Percentiles rank a stretch among this genome's conserved stretches.
Evolutionary conservation across 1,140 invertebrate species (phyloP).

Genomic region (Pseudomyrmex pallidus): DNA sequence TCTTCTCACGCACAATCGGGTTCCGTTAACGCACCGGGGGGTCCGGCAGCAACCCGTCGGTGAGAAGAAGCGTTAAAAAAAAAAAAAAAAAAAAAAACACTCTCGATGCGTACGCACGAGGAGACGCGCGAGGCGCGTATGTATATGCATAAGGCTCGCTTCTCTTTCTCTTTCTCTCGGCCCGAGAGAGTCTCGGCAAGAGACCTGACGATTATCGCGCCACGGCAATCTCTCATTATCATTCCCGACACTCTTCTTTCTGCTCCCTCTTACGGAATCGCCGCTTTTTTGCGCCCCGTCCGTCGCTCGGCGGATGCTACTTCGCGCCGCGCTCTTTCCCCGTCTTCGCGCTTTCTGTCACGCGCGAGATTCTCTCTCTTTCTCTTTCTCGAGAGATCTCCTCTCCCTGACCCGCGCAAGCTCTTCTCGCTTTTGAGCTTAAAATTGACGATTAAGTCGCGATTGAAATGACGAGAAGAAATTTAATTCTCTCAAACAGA

Average conservation of each 20-base stretch:
- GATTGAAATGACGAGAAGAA: background rate
- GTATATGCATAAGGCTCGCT: conserved; percentile 45
- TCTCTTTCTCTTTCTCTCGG: background rate
- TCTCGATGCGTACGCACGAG: conserved; percentile 42
- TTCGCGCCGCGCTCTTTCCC: conserved; percentile 12
- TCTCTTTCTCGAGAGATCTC: background rate
- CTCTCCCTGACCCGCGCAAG: conserved; percentile 43
- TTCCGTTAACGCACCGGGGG: conserved; percentile 77
- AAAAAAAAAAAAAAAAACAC: conserved; percentile 58
- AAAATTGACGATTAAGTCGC: background rate
- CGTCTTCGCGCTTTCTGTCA: conserved; percentile 37
- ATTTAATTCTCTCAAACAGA: too few relatives aligned
- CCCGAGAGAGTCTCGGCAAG: conserved; percentile 27
- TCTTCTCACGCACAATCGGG: conserved; percentile 68
- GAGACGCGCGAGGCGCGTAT: conserved; percentile 33
- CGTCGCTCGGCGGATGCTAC: conserved; percentile 31
- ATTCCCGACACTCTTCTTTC: conserved; percentile 73
- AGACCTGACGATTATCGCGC: conserved; percentile 75
- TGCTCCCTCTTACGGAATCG: conserved; percentile 66
- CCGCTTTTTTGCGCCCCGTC: conserved; percentile 27
- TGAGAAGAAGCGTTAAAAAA: conserved; percentile 73
- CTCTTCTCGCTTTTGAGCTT: background rate
- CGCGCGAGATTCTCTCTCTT: background rate
- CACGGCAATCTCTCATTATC: conserved; percentile 78
- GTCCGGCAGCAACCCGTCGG: conserved; percentile 68